Base-by-base conservation (phyloP, 2,113 vertebrate genomes). In the Petrocephalus zakoni region DNA sequence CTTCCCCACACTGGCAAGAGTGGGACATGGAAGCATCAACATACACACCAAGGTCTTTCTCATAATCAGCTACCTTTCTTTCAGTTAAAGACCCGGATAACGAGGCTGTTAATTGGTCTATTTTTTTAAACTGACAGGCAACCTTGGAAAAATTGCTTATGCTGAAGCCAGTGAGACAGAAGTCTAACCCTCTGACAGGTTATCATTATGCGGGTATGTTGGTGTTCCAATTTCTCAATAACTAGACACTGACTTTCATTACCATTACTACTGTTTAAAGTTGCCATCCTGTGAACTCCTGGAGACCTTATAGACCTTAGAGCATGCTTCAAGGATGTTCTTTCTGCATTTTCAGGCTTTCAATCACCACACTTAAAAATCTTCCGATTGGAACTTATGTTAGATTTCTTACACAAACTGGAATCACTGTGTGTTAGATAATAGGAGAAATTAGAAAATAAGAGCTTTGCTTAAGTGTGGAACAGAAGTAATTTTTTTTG, bases 201-300 rank as follows among this genome's bases (percentile, higher is more conserved):
- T 97, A 97, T 92, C 97, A 97, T 94, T 97, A 97, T 61, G 96
- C 97, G 0, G 97, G 97, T 97, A 94, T 88, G 93, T 89, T 8
- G 37, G 29, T 15, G 9, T 17, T 42, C 2, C 17, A 15, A 1
- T 22, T 42, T 19, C 72, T 42, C 34, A 29, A 2, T 78, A 25
- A 64, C 72, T 42, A 19, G 34, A 42, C 37, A 81, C 5, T 46
- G 75, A 19, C 29, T 46, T 81, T 81, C 6, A 81, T 81, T 21
- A 81, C 2, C 37, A 68, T 13, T 68, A 68, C 25, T 29, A 68
- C 61, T 68, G 61, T 68, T 68, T 13, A 68, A 68, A 68, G 61
- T 68, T 29, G 47, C 25, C 61, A 29, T 68, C 25, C 4, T 29
- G 61, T 29, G n/a, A 68, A 25, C 61, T 64, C 22, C 58, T 64